Conservation (phyloP, 2,888 invertebrate species). For the Calameuta pallipes region DNA sequence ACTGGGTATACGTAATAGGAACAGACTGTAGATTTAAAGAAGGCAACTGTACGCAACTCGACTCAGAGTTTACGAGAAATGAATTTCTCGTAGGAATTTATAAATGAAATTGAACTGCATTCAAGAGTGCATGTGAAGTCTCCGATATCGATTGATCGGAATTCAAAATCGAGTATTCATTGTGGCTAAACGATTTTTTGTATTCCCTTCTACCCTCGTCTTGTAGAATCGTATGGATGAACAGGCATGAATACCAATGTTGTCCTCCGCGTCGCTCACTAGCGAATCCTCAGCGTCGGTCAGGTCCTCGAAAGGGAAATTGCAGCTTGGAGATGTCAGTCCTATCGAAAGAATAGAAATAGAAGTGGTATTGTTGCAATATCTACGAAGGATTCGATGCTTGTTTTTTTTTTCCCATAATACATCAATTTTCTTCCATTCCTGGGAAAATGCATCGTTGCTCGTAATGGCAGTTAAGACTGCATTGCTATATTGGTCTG, state of each 20-base stretch:
- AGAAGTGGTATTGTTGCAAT: constrained; percentile 1
- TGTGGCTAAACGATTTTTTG: not conserved
- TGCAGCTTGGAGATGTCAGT: constrained; percentile 58
- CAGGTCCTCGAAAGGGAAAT: constrained; percentile 64
- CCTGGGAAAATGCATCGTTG: not conserved
- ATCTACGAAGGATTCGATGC: not conserved
- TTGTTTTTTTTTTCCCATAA: not conserved
- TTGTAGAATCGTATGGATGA: constrained; percentile 43
- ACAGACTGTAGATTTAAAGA: no score
- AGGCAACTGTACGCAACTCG: not conserved
- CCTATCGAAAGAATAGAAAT: constrained; percentile 58
- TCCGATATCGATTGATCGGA: not conserved
- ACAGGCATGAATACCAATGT: constrained; percentile 59
- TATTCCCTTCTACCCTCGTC: constrained; percentile 50
- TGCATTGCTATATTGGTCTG: not conserved
- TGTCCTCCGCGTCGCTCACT: constrained; percentile 62
- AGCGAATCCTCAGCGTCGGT: constrained; percentile 63
- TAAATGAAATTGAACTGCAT: not conserved
- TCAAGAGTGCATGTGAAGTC: not conserved
- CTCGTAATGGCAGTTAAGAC: not conserved
- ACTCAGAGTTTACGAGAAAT: not conserved
- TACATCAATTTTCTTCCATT: not conserved
- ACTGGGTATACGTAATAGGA: no score
- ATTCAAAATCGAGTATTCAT: not conserved
- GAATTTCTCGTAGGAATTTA: not conserved